Evolutionary conservation across 2,797 vertebrate genomes (phyloP).

Genomic region (Hoplostethus atlanticus): DNA sequence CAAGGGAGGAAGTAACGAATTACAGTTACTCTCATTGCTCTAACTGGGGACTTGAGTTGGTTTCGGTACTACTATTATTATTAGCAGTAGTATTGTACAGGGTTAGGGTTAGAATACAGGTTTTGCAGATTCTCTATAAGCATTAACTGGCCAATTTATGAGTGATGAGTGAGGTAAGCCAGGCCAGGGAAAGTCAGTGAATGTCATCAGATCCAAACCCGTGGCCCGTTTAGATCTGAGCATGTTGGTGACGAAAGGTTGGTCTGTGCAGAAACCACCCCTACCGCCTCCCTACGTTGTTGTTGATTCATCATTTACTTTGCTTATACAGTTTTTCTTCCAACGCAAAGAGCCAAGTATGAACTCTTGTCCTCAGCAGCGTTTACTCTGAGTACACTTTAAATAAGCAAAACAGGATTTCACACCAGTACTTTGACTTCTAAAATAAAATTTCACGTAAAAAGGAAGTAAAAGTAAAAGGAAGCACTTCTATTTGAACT

Average conservation of each 20-base stretch:
- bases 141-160: conserved; percentile 2
- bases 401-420: not conserved
- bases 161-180: not conserved
- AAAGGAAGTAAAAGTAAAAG: not conserved
- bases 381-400: not conserved
- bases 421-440: not conserved
- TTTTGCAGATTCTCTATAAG: not conserved
- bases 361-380: too few species aligned
- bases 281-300: not conserved
- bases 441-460: conserved; percentile 16
- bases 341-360: not conserved
- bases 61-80: too few species aligned
- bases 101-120: too few species aligned
- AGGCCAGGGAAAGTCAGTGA: too few species aligned
- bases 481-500: not conserved
- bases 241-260: not conserved
- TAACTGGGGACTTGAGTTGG: too few species aligned
- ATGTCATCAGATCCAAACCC: too few species aligned
- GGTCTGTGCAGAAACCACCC: conserved; percentile 12
- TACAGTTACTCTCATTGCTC: too few species aligned
- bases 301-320: not conserved
- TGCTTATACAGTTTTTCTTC: too few species aligned
- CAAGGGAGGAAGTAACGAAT: too few species aligned
- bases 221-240: too few species aligned
- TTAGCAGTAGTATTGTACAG: too few species aligned